A percentile compares a stretch with the other conserved stretches of the same genome.
phyloP scores from a whole-genome alignment of 1,140 invertebrate genomes.

The Nephila pilipes region DNA sequence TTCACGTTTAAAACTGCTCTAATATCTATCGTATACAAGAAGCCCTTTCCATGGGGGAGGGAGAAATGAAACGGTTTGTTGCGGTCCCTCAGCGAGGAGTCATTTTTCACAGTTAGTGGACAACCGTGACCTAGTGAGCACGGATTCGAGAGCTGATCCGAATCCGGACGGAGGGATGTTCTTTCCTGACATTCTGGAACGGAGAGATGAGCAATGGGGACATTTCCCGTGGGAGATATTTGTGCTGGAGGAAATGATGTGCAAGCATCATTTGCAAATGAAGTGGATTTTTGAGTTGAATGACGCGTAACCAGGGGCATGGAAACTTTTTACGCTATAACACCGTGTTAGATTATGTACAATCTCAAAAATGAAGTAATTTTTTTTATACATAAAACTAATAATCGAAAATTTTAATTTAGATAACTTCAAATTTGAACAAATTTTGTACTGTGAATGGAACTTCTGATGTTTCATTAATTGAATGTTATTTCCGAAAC shows the following conservation, averaged over 20 bases:
- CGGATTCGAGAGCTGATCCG: background rate
- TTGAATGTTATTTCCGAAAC: no score
- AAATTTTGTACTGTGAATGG: no score
- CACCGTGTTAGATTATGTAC: no score
- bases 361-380: no score
- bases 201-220: background rate
- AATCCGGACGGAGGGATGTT: background rate
- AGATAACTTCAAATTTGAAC: no score
- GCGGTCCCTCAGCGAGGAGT: background rate
- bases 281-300: background rate
- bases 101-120: slow-evolving; percentile 54
- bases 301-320: background rate
- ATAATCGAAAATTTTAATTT: no score
- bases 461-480: no score
- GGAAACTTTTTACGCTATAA: background rate
- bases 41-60: no score
- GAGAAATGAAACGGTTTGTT: slow-evolving; percentile 5
- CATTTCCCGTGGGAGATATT: background rate
- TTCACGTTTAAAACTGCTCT: no score
- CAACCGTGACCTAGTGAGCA: slow-evolving; percentile 27
- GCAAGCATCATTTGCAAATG: background rate
- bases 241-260: background rate
- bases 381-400: no score
- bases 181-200: background rate
- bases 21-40: no score